These are phyloP conservation scores for Grus americana DNA, from an alignment of 2,113 vertebrate genomes.

Conservation along the genomic window DNA sequence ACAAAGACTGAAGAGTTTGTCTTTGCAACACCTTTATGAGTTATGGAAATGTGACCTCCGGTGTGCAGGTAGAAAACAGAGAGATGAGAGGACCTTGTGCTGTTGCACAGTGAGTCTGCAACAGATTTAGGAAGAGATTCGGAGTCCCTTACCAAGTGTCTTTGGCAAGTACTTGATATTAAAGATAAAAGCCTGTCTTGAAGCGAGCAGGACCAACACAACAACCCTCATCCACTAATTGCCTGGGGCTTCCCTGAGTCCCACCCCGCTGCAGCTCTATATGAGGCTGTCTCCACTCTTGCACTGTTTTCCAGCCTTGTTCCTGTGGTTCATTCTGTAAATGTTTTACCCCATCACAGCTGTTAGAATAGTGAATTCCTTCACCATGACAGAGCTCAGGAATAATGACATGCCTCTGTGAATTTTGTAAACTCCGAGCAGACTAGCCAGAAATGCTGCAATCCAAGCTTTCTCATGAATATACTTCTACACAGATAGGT, in stretches of 20 bases:
- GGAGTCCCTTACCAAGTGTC: accelerated
- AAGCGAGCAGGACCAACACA: background rate
- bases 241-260: accelerated
- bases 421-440: background rate
- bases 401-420: background rate
- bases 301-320: background rate
- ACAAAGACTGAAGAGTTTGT: background rate
- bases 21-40: background rate
- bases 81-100: background rate
- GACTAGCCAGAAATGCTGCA: background rate
- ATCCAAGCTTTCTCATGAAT: background rate
- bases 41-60: background rate
- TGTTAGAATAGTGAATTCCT: background rate
- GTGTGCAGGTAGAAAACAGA: background rate
- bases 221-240: background rate
- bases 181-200: background rate
- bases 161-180: background rate
- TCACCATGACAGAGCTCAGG: background rate
- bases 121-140: background rate
- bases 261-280: background rate
- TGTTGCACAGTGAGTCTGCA: background rate
- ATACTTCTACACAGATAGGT: accelerated
- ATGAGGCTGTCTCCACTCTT: background rate
- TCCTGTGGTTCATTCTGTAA: background rate
- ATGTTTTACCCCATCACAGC: accelerated